Conservation (phyloP, 2,797 vertebrate species). For the Paguma larvata region DNA sequence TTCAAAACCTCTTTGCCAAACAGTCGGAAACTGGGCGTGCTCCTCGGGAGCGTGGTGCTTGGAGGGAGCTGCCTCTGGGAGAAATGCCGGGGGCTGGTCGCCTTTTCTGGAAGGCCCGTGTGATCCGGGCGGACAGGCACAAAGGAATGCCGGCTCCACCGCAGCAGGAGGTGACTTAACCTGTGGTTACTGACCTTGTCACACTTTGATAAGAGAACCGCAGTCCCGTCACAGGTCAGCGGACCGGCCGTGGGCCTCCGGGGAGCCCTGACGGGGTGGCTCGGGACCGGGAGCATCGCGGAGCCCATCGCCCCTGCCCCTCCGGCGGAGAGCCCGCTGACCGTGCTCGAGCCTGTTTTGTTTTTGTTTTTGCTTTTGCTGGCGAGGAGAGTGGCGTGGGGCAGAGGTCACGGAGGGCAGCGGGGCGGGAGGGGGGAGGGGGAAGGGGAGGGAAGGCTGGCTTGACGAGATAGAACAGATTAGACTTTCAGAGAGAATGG, state of each 20-base stretch:
- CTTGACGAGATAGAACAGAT: background rate
- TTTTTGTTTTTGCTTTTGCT: background rate
- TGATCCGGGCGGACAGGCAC: background rate
- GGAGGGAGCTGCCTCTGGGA: background rate
- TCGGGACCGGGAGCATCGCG: background rate
- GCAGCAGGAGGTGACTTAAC: background rate
- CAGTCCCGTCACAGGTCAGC: background rate
- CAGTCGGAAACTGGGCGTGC: background rate
- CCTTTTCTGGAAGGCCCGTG: background rate
- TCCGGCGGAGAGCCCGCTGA: no score
- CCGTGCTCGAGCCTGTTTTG: background rate
- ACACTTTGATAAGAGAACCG: constrained; percentile 25
- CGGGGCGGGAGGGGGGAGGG: background rate
- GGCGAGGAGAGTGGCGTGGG: background rate
- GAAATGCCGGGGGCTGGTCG: background rate
- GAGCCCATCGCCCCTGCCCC: background rate
- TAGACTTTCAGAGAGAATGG: background rate
- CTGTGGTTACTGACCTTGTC: constrained; percentile 17
- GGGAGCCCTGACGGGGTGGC: background rate
- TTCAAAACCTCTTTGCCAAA: background rate
- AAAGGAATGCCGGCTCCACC: background rate
- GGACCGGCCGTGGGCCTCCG: background rate
- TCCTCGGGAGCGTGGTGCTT: background rate
- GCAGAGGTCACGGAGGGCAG: background rate
- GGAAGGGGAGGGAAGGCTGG: background rate